Conservation (phyloP, 92 coral and sea anemone species). For the Zoanthus sansibaricus region DNA sequence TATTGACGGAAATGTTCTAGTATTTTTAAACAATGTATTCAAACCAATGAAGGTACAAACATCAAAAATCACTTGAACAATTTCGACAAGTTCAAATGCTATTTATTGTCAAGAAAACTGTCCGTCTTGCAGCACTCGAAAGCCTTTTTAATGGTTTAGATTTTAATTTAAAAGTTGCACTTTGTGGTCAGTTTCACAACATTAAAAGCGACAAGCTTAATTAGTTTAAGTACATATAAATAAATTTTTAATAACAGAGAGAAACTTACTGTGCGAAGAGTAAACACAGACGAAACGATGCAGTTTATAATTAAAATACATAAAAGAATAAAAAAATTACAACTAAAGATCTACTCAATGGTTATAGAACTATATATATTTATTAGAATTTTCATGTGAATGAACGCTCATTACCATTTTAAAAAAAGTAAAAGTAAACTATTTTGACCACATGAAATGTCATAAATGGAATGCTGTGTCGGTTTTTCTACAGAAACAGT, state of each 20-base stretch:
- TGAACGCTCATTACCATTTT: conserved; percentile 15
- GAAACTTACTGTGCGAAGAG: conserved; percentile 38
- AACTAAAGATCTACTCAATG: conserved; percentile 1
- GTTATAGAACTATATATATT: neutral
- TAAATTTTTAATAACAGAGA: conserved; percentile 20
- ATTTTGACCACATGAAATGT: neutral
- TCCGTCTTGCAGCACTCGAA: neutral
- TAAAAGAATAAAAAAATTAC: conserved; percentile 17
- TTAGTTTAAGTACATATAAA: conserved; percentile 41
- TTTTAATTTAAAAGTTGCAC: neutral
- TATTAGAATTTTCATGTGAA: conserved; percentile 1
- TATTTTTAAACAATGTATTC: too few species aligned
- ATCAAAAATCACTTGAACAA: neutral
- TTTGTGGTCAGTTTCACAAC: conserved; percentile 10
- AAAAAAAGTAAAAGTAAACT: neutral
- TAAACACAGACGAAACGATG: conserved; percentile 37
- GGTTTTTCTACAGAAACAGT: too few species aligned
- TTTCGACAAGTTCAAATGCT: neutral
- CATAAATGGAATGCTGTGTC: too few species aligned
- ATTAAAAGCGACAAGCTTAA: conserved; percentile 25
- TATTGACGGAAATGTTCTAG: neutral
- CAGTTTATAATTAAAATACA: conserved; percentile 38
- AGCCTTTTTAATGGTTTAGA: neutral
- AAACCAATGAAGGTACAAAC: neutral
- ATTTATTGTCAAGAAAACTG: neutral